Conservation (phyloP, 2,888 invertebrate species). For the Leptinotarsa tumamoca region DNA sequence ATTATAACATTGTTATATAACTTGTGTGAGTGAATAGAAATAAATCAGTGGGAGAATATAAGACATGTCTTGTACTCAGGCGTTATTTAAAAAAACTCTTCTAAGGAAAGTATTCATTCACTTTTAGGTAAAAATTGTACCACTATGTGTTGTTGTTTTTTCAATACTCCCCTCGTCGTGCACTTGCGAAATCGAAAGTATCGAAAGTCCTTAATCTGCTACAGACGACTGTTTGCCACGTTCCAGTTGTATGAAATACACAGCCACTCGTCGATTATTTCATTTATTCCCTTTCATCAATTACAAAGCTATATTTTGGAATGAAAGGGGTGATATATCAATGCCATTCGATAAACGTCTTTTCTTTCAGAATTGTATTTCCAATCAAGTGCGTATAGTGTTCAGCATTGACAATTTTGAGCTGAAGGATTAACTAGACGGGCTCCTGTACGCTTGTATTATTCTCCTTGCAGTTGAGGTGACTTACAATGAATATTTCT, state of each 20-base stretch:
- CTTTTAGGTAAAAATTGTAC: background rate
- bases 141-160: background rate
- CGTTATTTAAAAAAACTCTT: too few relatives aligned
- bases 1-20: too few relatives aligned
- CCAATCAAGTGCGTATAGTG: conserved; percentile 6
- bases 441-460: background rate
- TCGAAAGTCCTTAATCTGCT: conserved; percentile 2
- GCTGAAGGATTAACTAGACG: background rate
- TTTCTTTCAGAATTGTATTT: conserved; percentile 7
- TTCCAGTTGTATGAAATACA: conserved; percentile 13
- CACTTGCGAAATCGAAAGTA: background rate
- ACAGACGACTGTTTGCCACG: conserved; percentile 4
- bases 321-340: conserved; percentile 18
- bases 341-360: conserved; percentile 16
- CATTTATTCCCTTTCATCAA: conserved; percentile 11
- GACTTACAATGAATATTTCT: background rate
- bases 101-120: too few relatives aligned
- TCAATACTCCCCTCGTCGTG: background rate
- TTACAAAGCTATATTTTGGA: conserved; percentile 16
- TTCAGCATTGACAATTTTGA: background rate
- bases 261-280: conserved; percentile 16
- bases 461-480: conserved; percentile 3
- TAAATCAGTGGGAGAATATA: too few relatives aligned
- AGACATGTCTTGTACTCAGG: too few relatives aligned
- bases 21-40: too few relatives aligned